Conservation (phyloP, 1,140 invertebrate genomes). For the Formica selysi region DNA sequence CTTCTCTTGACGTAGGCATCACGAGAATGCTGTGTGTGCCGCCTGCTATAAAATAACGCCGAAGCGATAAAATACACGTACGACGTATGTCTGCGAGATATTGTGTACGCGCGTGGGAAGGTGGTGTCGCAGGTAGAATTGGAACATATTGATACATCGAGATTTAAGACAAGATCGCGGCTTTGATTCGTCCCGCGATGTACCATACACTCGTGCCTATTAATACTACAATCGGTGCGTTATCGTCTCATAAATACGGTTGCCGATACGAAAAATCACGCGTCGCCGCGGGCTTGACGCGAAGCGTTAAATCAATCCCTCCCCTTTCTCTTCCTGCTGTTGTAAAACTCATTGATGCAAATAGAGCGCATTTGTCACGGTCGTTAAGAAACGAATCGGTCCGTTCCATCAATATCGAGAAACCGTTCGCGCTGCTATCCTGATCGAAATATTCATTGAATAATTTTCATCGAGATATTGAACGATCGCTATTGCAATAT, state of each 20-base stretch:
- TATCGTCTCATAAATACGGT: constrained; percentile 75
- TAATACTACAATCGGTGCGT: constrained; percentile 67
- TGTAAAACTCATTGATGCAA: constrained; percentile 48
- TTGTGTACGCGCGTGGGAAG: constrained; percentile 71
- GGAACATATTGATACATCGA: constrained; percentile 75
- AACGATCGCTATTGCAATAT: constrained; percentile 10
- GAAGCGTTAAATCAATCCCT: constrained; percentile 66
- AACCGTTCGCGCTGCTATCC: not conserved
- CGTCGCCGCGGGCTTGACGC: constrained; percentile 43
- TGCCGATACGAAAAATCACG: constrained; percentile 70
- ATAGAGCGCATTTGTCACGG: constrained; percentile 66
- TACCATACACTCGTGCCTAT: constrained; percentile 62
- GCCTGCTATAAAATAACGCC: constrained; percentile 56
- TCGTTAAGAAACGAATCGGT: constrained; percentile 44
- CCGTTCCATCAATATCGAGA: constrained; percentile 41
- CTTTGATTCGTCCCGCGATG: constrained; percentile 59
- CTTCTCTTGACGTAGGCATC: constrained; percentile 18
- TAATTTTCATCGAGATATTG: constrained; percentile 7
- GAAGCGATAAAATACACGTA: constrained; percentile 68
- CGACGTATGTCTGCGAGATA: constrained; percentile 52
- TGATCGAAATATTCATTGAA: constrained; percentile 25
- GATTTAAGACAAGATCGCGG: constrained; percentile 75
- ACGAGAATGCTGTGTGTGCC: constrained; percentile 1
- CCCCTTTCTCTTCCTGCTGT: constrained; percentile 22
- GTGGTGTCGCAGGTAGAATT: constrained; percentile 70